phyloP scores from a whole-genome alignment of 2,888 invertebrate genomes.

The Orthosia incerta region DNA sequence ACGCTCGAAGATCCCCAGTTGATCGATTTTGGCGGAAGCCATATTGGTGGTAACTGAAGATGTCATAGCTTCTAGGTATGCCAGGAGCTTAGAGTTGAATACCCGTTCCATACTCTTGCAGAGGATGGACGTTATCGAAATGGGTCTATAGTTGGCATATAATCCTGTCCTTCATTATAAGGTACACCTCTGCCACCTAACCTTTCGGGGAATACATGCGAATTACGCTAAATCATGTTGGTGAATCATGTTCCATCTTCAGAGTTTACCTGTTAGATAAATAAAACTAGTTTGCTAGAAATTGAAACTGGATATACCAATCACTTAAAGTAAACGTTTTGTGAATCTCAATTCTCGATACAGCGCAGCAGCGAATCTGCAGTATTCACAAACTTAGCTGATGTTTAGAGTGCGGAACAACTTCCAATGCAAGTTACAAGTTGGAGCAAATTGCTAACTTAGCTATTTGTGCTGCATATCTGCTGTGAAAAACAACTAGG shows the following conservation, averaged over 20 bases:
- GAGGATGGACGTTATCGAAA: too few relatives aligned
- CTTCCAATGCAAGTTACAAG: slow-evolving; percentile 29
- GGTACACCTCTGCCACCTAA: too few relatives aligned
- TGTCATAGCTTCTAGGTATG: too few relatives aligned
- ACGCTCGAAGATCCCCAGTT: too few relatives aligned
- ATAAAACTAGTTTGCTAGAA: background rate
- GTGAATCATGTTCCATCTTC: background rate
- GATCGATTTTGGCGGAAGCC: too few relatives aligned
- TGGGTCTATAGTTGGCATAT: too few relatives aligned
- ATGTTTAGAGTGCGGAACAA: slow-evolving; percentile 25
- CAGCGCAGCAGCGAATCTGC: slow-evolving; percentile 7
- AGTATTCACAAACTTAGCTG: slow-evolving; percentile 31
- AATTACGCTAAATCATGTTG: too few relatives aligned
- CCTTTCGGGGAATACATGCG: too few relatives aligned
- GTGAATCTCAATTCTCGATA: slow-evolving; percentile 18
- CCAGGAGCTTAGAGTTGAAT: too few relatives aligned
- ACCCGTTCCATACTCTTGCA: too few relatives aligned
- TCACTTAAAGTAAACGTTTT: slow-evolving; percentile 15
- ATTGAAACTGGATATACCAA: slow-evolving; percentile 9
- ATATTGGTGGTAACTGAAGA: too few relatives aligned
- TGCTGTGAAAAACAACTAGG: background rate
- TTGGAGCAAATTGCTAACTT: slow-evolving; percentile 28
- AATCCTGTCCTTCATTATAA: too few relatives aligned
- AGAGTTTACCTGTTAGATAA: background rate
- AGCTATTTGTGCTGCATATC: slow-evolving; percentile 17